Evolutionary conservation across 2,797 vertebrate genomes (phyloP).

Genomic region (Parotocinclus haroldoi): DNA sequence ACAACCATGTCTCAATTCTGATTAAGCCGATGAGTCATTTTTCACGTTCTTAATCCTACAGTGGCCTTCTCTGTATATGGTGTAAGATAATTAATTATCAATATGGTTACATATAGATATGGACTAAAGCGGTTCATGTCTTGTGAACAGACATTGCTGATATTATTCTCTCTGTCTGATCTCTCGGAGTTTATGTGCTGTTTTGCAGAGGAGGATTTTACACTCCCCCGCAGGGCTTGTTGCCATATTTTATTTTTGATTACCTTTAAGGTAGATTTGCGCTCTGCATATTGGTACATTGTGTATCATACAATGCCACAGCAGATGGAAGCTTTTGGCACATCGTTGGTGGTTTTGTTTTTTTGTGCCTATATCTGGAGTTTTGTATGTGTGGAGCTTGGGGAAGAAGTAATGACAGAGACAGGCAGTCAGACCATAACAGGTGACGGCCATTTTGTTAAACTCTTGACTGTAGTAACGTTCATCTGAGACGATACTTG

Average conservation of each 20-base stretch:
- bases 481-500: conserved; percentile 5
- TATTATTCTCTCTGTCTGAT: no score
- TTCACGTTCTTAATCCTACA: no score
- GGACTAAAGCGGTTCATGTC: no score
- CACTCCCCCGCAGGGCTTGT: neutral
- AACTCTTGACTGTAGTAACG: conserved; percentile 16
- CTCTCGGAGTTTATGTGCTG: no score
- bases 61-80: no score
- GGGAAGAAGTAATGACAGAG: conserved; percentile 29
- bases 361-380: conserved; percentile 7
- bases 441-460: conserved; percentile 47
- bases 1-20: no score
- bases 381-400: conserved; percentile 24
- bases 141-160: no score
- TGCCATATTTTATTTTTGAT: conserved; percentile 5
- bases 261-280: conserved; percentile 8
- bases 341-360: conserved; percentile 26
- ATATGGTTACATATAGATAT: no score
- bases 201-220: neutral
- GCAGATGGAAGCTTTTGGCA: conserved; percentile 31
- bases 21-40: no score
- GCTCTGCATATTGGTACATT: conserved; percentile 3
- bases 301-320: conserved; percentile 23
- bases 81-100: no score
- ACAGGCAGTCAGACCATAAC: conserved; percentile 23